Evolutionary conservation across 2,113 vertebrate species (phyloP).

Genomic region (Phycodurus eques): DNA sequence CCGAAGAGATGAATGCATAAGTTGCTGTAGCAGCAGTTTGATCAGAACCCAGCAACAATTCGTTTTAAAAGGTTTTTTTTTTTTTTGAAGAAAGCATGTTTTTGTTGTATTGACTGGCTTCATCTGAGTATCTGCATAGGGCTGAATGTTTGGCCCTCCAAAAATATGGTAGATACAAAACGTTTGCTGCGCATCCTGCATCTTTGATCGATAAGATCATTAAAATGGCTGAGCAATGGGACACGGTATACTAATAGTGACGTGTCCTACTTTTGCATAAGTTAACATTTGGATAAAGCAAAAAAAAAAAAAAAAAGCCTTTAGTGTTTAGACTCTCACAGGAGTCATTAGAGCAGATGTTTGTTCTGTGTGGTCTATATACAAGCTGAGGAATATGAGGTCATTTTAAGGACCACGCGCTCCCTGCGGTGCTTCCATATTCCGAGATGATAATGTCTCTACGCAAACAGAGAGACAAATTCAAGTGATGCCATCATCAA

Average conservation of each 20-base stretch:
- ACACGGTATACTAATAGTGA: conserved; percentile 10
- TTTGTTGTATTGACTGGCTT: neutral
- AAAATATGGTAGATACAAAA: neutral
- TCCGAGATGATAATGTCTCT: conserved; percentile 37
- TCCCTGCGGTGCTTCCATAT: conserved; percentile 46
- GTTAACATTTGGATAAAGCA: conserved; percentile 31
- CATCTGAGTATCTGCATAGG: neutral
- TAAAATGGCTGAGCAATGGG: neutral
- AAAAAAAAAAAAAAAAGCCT: conserved; percentile 18
- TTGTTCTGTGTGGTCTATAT: conserved; percentile 40
- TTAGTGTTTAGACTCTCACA: conserved; percentile 44
- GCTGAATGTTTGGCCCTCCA: neutral
- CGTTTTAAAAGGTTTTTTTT: too few relatives aligned
- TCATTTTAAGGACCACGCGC: conserved; percentile 45
- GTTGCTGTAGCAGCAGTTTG: too few relatives aligned
- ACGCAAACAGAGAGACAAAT: conserved; percentile 42
- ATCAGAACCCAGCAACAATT: too few relatives aligned
- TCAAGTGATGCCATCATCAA: conserved; percentile 48
- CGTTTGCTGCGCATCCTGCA: neutral
- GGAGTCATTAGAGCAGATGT: conserved; percentile 42
- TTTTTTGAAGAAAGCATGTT: neutral
- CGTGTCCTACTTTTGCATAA: neutral
- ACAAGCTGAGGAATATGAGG: conserved; percentile 45
- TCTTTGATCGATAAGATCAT: neutral
- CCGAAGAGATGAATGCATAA: too few relatives aligned